Conservation (phyloP, 2,888 invertebrate species). For the Polyploca ridens region DNA sequence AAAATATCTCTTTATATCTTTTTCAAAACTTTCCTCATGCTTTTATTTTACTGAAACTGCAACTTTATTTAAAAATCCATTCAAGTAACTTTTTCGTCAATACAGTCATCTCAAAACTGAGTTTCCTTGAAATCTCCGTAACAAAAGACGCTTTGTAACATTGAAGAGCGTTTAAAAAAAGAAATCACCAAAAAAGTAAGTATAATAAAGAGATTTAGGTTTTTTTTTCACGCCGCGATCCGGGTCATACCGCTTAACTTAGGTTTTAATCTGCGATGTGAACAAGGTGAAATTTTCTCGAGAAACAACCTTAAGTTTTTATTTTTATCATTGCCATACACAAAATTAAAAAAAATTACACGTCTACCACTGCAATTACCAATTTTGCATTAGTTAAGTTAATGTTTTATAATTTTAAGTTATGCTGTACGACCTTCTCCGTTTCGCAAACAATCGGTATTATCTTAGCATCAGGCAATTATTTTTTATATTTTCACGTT, state of each 20-base stretch:
- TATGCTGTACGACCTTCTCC: conserved; percentile 36
- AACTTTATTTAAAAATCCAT: conserved; percentile 18
- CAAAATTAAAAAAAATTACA: not conserved
- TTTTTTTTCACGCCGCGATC: conserved; percentile 50
- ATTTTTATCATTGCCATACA: too few species aligned
- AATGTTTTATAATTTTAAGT: conserved; percentile 33
- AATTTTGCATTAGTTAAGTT: conserved; percentile 22
- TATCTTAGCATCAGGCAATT: conserved; percentile 35
- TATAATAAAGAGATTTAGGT: conserved; percentile 34
- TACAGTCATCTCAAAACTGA: not conserved
- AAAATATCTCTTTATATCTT: too few species aligned
- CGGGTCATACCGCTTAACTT: conserved; percentile 44
- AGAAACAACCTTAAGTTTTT: too few species aligned
- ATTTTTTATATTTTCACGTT: not conserved
- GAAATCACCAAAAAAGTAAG: conserved; percentile 43
- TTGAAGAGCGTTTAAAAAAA: conserved; percentile 40
- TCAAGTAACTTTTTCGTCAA: conserved; percentile 21
- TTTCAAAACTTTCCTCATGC: not conserved
- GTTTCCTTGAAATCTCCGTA: conserved; percentile 38
- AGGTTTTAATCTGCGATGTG: conserved; percentile 34
- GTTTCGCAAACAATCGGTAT: conserved; percentile 37
- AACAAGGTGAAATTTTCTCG: conserved; percentile 41
- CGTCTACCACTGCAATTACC: not conserved
- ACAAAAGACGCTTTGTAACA: conserved; percentile 44
- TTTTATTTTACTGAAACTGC: not conserved